phyloP scores from a whole-genome alignment of 1,140 invertebrate genomes.

The Drosophila simulans region DNA sequence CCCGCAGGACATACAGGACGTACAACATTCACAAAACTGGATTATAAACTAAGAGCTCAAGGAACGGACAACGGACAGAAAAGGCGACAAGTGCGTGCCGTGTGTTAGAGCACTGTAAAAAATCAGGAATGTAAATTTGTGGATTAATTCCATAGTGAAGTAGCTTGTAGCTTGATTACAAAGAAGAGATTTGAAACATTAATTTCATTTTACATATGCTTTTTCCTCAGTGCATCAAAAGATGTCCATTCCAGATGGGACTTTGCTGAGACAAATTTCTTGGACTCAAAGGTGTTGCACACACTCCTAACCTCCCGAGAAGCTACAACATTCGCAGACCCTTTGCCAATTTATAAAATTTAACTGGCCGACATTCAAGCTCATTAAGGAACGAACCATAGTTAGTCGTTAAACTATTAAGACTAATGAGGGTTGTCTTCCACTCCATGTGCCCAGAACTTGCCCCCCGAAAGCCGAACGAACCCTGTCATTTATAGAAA shows the following conservation, averaged over 20 bases:
- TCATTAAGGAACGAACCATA: conserved; percentile 60
- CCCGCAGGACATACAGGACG: conserved; percentile 67
- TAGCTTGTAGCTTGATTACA: no score
- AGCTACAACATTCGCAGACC: neutral
- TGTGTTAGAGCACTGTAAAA: conserved; percentile 17
- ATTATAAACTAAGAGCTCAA: conserved; percentile 56
- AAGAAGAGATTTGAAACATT: neutral
- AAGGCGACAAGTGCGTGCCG: conserved; percentile 59
- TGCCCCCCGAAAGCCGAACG: neutral
- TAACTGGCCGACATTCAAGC: conserved; percentile 56
- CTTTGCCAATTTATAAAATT: conserved; percentile 68
- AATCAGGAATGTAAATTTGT: neutral
- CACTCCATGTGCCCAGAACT: neutral
- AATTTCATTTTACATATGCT: no score
- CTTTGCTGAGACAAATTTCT: conserved; percentile 63
- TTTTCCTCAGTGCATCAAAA: neutral
- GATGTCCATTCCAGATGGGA: conserved; percentile 26
- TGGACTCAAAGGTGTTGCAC: conserved; percentile 62
- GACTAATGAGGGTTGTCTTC: conserved; percentile 73
- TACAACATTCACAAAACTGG: conserved; percentile 63
- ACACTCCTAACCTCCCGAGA: neutral
- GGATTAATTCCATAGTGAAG: no score
- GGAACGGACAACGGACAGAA: conserved; percentile 21
- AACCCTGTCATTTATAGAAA: conserved; percentile 32
- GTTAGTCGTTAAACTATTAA: conserved; percentile 76